Evolutionary conservation across 2,113 vertebrate species (phyloP).

Genomic region (Chloebia gouldiae): DNA sequence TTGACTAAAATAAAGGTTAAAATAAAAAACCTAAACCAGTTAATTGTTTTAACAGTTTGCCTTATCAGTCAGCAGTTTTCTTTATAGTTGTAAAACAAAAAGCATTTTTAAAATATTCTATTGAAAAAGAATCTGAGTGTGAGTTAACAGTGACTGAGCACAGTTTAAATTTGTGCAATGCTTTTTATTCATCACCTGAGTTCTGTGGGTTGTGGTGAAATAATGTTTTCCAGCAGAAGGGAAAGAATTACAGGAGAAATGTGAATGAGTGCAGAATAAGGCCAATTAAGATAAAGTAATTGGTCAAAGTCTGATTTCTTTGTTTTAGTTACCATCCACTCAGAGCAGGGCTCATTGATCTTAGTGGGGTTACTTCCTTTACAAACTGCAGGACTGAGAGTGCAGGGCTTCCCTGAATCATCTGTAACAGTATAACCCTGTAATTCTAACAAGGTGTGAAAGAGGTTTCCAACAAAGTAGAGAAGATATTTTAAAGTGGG

Average conservation of each 20-base stretch:
- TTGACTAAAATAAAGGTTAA: conserved; percentile 3
- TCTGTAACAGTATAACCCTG: background rate
- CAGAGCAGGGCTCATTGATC: background rate
- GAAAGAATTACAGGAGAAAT: background rate
- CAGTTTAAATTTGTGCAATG: background rate
- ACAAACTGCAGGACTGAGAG: background rate
- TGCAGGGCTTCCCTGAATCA: background rate
- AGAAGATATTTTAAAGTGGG: background rate
- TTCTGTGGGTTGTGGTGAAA: background rate
- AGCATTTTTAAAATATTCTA: background rate
- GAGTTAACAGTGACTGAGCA: background rate
- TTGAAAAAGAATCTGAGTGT: background rate
- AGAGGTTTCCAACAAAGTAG: background rate
- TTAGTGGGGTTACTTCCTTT: background rate
- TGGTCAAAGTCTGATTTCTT: conserved; percentile 11
- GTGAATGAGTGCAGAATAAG: background rate
- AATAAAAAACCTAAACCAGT: background rate
- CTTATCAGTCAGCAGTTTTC: background rate
- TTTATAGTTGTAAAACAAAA: conserved; percentile 3
- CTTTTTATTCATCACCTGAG: background rate
- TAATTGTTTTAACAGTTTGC: background rate
- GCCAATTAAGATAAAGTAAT: conserved; percentile 18
- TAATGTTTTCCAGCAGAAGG: background rate
- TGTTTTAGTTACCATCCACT: background rate
- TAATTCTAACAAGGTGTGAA: background rate